A percentile compares a stretch with the other conserved stretches of the same genome.
Conservation (phyloP, 2,113 vertebrate genomes). For the Probosciger aterrimus region DNA sequence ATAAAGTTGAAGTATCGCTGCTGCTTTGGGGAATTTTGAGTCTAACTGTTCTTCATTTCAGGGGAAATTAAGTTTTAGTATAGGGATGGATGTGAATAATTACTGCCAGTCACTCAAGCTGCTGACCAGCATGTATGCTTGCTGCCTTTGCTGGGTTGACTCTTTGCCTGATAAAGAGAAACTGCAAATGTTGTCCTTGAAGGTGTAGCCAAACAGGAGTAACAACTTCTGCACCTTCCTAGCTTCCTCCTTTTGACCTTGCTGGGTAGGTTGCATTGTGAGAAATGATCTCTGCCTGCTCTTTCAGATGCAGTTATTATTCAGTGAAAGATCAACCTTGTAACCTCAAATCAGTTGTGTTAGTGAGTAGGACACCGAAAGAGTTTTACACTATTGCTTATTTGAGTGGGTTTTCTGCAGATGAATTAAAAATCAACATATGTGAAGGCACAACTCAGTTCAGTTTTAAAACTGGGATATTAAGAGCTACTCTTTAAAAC, state of each 20-base stretch:
- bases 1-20: not conserved
- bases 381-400: not conserved
- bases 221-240: not conserved
- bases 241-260: not conserved
- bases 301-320: not conserved
- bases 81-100: not conserved
- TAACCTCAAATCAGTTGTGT: not conserved
- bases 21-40: not conserved
- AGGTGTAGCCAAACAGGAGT: not conserved
- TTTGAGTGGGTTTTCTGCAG: not conserved
- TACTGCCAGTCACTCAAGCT: accelerated
- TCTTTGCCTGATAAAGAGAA: not conserved
- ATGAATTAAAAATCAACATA: not conserved
- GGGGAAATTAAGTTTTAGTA: not conserved
- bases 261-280: not conserved
- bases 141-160: not conserved
- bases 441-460: accelerated
- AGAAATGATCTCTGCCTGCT: not conserved
- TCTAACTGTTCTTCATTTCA: not conserved
- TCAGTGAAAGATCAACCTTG: not conserved
- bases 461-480: not conserved
- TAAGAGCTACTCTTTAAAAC: not conserved
- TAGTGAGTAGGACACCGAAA: not conserved
- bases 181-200: not conserved
- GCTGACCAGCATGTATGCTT: not conserved